phyloP scores from a whole-genome alignment of 1,140 invertebrate species.

The Gonatopus flavifemur region DNA sequence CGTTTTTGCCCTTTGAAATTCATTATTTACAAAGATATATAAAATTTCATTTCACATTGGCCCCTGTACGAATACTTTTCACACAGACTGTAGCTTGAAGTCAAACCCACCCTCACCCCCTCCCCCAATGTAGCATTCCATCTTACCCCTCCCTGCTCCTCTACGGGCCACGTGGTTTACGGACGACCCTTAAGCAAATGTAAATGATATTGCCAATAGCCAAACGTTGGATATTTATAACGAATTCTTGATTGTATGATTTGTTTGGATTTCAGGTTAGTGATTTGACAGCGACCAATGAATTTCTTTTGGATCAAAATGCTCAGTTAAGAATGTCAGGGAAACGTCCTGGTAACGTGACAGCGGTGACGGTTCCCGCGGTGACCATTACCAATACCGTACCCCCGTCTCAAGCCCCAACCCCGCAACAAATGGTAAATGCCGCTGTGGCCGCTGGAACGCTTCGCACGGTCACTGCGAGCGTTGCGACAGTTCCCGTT shows the following conservation, averaged over 20 bases:
- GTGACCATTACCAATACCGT: conserved; percentile 63
- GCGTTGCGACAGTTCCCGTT: conserved; percentile 67
- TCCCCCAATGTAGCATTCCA: too few species aligned
- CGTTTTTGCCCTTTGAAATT: not conserved
- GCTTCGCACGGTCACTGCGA: conserved; percentile 63
- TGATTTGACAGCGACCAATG: conserved; percentile 77
- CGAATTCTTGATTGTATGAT: too few species aligned
- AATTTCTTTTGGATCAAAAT: conserved; percentile 80
- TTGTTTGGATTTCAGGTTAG: conserved; percentile 52
- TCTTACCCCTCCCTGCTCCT: too few species aligned
- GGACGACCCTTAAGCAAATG: too few species aligned
- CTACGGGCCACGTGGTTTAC: too few species aligned
- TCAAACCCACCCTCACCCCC: too few species aligned
- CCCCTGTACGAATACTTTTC: too few species aligned
- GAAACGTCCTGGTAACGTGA: conserved; percentile 58
- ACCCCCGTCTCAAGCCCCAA: conserved; percentile 55
- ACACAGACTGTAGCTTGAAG: too few species aligned
- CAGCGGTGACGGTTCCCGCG: conserved; percentile 62
- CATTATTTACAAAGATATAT: too few species aligned
- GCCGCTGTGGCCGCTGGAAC: conserved; percentile 56
- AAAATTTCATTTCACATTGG: too few species aligned
- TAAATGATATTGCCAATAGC: too few species aligned
- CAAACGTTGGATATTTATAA: too few species aligned
- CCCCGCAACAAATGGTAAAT: conserved; percentile 58
- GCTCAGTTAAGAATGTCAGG: conserved; percentile 72